Percentiles rank a stretch among this genome's conserved stretches.
Evolutionary conservation across 1,140 invertebrate genomes (phyloP).

Genomic region (Bombus terrestris): DNA sequence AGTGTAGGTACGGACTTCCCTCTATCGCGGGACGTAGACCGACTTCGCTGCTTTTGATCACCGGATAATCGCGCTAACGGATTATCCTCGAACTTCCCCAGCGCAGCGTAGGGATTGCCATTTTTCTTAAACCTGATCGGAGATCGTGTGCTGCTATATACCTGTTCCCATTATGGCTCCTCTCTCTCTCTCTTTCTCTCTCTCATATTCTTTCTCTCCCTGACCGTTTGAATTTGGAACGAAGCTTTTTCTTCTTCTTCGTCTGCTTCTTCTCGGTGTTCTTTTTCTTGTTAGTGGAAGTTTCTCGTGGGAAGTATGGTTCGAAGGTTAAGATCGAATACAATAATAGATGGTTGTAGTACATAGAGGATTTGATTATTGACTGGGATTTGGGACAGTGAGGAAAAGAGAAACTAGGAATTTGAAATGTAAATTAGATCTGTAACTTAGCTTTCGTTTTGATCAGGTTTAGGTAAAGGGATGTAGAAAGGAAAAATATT

Average conservation of each 20-base stretch:
- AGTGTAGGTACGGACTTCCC: constrained; percentile 10
- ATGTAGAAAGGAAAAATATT: too few relatives aligned
- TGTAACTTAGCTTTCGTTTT: background rate
- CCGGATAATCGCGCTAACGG: constrained; percentile 54
- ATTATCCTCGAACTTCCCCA: constrained; percentile 34
- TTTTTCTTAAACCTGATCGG: constrained; percentile 18
- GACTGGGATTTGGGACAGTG: background rate
- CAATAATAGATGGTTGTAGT: background rate
- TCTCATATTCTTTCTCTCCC: too few relatives aligned
- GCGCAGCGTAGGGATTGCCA: background rate
- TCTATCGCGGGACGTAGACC: background rate
- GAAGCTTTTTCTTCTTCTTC: background rate
- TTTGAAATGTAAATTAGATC: background rate
- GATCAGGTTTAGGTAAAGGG: too few relatives aligned
- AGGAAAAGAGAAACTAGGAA: background rate
- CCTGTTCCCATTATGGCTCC: background rate
- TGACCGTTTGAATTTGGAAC: constrained; percentile 3
- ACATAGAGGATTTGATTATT: background rate
- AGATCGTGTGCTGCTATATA: background rate
- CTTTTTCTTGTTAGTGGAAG: background rate
- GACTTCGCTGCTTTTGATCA: constrained; percentile 55
- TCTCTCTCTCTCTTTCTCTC: background rate
- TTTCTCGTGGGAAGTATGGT: constrained; percentile 6
- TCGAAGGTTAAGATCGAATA: background rate
- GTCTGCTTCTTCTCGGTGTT: background rate